phyloP scores from a whole-genome alignment of 2,113 vertebrate species.

The Phaethornis superciliosus region DNA sequence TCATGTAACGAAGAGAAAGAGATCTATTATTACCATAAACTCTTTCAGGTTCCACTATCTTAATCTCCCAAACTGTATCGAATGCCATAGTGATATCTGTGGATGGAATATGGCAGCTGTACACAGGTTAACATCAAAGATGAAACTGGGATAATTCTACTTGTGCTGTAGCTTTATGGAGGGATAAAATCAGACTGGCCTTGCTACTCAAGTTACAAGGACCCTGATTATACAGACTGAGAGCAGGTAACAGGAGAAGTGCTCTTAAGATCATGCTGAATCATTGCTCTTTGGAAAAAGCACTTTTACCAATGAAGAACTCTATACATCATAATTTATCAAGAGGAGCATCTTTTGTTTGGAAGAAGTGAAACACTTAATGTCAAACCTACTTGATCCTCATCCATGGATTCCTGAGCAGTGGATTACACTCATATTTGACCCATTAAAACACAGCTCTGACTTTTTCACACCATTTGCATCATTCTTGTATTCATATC shows the following conservation, averaged over 20 bases:
- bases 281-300: conserved; percentile 12
- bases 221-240: conserved; percentile 16
- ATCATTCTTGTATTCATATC: background rate
- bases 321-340: background rate
- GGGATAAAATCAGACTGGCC: conserved; percentile 28
- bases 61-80: background rate
- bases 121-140: background rate
- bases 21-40: conserved; percentile 14
- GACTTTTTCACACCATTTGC: background rate
- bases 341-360: background rate
- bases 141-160: background rate
- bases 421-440: background rate
- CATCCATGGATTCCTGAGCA: background rate
- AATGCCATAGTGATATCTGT: background rate
- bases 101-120: background rate
- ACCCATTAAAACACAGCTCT: background rate
- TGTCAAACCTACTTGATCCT: background rate
- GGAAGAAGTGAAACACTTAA: background rate
- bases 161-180: background rate
- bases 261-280: conserved; percentile 31
- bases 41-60: background rate
- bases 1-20: background rate
- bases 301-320: background rate
- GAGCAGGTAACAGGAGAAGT: conserved; percentile 23
- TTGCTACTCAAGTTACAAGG: conserved; percentile 33